A percentile compares a stretch with the other conserved stretches of the same genome.
Conservation (phyloP, 1,140 invertebrate species). For the Limonius californicus region DNA sequence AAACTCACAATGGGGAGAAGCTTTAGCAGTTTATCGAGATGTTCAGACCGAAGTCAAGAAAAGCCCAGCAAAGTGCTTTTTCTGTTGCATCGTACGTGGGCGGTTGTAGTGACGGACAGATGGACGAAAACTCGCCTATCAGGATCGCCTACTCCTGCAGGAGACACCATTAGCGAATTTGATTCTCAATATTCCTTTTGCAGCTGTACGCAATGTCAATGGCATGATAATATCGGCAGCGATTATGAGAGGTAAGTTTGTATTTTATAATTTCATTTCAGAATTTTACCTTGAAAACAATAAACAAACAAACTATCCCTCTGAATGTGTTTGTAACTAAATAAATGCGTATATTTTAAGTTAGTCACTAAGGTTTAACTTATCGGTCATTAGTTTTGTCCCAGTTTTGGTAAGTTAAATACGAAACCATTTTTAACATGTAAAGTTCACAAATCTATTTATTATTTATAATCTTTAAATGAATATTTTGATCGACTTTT, state of each 20-base stretch:
- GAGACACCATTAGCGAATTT: constrained; percentile 31
- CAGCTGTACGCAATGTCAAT: constrained; percentile 40
- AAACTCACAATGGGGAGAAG: neutral
- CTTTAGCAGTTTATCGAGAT: neutral
- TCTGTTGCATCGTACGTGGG: constrained; percentile 40
- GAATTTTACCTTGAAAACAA: too few species aligned
- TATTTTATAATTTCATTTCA: too few species aligned
- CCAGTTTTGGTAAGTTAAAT: too few species aligned
- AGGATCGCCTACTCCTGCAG: constrained; percentile 1
- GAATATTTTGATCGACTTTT: too few species aligned
- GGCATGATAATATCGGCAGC: constrained; percentile 32
- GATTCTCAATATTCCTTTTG: constrained; percentile 40
- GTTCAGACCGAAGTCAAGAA: constrained; percentile 10
- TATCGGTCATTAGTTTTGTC: too few species aligned
- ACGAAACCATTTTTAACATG: too few species aligned
- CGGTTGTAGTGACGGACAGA: constrained; percentile 33
- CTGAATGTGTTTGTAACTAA: too few species aligned
- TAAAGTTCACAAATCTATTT: too few species aligned
- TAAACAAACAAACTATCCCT: too few species aligned
- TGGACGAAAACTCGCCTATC: constrained; percentile 27
- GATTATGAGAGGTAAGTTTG: constrained; percentile 33
- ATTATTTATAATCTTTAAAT: too few species aligned
- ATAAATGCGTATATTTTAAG: too few species aligned
- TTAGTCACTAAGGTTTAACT: too few species aligned
- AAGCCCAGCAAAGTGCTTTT: constrained; percentile 32